Evolutionary conservation across 2,113 vertebrate species (phyloP), one percentile per base, ranked within the genome.

Genomic region (Fregata magnificens): DNA sequence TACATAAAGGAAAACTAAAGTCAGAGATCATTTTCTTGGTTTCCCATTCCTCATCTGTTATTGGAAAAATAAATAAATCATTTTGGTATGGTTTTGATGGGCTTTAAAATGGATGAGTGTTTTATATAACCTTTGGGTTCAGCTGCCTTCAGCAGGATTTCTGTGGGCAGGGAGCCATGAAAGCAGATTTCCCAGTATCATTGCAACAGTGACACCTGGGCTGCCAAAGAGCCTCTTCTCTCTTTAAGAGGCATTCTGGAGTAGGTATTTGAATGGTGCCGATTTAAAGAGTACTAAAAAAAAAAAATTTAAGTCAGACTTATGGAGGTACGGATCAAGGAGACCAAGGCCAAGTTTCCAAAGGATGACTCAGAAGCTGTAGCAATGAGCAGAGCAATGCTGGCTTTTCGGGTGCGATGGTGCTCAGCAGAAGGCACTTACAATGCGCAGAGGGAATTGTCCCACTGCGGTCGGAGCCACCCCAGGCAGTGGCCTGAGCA

Each of bases 91-190:
- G 21, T 92, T 96, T 97, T 95, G 76, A 94, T 45, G 59, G 55
- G 55, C 69, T 92, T 86, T 85, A 76, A 53, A 86, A 78, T 47
- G 80, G 82, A 69, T 73, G 45, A 88, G 74, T 94, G 82, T 77
- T 95, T 82, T 92, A 85, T 55, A 81, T 65, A 93, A 88, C 67
- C 86, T 90, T 59, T 0, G 4, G 88, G 72, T 69, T 95, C 86
- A 90, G 90, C 78, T 88, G 92, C 76, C 85, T 81, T 70, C 82
- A 90, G 70, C 86, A 95, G 77, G 80, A 90, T 93, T 88, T 52
- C 79, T 38, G 82, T 69, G 62, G 84, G 94, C 73, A 87, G 44
- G 70, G 13, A 79, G 96, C 92, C 90, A 83, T 65, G 70, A 85
- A 34, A 90, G 88, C 90, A 90, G 82, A 83, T 83, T 90, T 67